Conservation (phyloP, 2,888 invertebrate species). For the Clepsis dumicolana region DNA sequence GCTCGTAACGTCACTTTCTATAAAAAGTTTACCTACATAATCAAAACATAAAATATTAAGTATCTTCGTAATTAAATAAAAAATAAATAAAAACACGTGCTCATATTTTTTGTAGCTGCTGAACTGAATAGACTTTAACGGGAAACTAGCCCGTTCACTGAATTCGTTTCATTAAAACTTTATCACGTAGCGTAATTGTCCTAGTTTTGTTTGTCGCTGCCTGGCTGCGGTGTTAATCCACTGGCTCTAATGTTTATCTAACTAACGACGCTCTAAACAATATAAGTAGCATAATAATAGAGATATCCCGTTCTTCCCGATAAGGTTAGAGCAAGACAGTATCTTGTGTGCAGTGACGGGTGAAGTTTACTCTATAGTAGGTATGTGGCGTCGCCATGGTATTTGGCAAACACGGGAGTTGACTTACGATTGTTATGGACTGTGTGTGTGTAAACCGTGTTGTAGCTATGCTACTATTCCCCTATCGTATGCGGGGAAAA, state of each 20-base stretch:
- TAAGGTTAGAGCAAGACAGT: conserved; percentile 16
- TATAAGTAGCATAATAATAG: neutral
- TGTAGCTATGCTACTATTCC: too few species aligned
- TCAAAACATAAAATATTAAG: too few species aligned
- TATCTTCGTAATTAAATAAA: too few species aligned
- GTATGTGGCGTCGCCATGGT: conserved; percentile 18
- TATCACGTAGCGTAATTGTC: neutral
- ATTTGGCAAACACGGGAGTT: neutral
- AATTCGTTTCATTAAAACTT: conserved; percentile 5
- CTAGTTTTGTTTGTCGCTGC: conserved; percentile 5
- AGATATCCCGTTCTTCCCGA: conserved; percentile 1
- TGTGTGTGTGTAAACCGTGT: too few species aligned
- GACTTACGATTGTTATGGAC: neutral
- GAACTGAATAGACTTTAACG: too few species aligned
- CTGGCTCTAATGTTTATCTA: neutral
- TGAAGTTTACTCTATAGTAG: conserved; percentile 30
- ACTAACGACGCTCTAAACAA: neutral
- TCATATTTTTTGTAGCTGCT: too few species aligned
- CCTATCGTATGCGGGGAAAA: too few species aligned
- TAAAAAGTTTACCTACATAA: too few species aligned
- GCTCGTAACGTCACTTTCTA: too few species aligned
- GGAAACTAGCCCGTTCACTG: too few species aligned
- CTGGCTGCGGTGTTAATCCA: neutral
- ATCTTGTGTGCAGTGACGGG: conserved; percentile 12
- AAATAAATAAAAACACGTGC: too few species aligned